Evolutionary conservation across 2,797 vertebrate genomes (phyloP).

Genomic region (Pristis pectinata): DNA sequence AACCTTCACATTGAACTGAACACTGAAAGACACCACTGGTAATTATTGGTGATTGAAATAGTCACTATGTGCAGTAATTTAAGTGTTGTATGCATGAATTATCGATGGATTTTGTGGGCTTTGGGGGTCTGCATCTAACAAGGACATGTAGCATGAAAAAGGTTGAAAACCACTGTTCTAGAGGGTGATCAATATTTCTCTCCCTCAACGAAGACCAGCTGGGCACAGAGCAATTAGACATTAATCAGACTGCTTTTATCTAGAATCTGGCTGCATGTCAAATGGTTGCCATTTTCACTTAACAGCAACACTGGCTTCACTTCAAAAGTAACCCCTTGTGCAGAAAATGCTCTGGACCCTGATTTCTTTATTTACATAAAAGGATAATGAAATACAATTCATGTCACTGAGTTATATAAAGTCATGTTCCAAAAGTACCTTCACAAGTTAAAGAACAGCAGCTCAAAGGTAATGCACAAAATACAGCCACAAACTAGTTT

Average conservation of each 20-base stretch:
- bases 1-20: too few relatives aligned
- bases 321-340: background rate
- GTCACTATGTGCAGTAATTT: too few relatives aligned
- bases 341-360: too few relatives aligned
- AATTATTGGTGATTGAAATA: too few relatives aligned
- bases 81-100: too few relatives aligned
- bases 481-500: background rate
- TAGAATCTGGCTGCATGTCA: too few relatives aligned
- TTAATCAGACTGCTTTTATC: background rate
- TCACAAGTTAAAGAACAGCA: background rate
- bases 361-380: background rate
- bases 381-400: background rate
- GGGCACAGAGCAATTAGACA: background rate
- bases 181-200: background rate
- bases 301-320: background rate
- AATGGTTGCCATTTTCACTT: background rate
- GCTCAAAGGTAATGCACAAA: background rate
- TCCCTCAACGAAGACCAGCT: background rate
- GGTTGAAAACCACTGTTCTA: too few relatives aligned
- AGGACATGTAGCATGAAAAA: too few relatives aligned
- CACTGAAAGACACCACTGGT: too few relatives aligned
- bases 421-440: background rate
- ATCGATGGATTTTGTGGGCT: too few relatives aligned
- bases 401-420: too few relatives aligned
- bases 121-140: too few relatives aligned